A percentile compares a stretch with the other conserved stretches of the same genome.
These are phyloP conservation scores for Invenusta paracnida DNA, from an alignment of 2,888 invertebrate species.

Conservation along the genomic window DNA sequence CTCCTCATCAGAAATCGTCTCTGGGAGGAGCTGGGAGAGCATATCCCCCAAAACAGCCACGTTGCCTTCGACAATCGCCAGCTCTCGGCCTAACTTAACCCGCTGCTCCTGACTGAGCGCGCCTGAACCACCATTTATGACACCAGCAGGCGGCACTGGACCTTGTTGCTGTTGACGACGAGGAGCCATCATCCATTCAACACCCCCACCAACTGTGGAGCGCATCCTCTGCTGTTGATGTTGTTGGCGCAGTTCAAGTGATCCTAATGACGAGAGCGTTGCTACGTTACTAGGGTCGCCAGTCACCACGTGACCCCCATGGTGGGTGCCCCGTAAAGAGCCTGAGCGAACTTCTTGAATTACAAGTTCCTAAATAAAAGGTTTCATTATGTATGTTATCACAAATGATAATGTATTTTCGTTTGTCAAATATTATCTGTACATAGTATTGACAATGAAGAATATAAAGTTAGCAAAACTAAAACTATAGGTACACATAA, in stretches of 20 bases:
- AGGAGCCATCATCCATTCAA: too few species aligned
- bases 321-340: not conserved
- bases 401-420: too few species aligned
- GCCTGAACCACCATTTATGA: not conserved
- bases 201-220: too few species aligned
- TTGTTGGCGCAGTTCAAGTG: not conserved
- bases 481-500: too few species aligned
- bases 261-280: not conserved
- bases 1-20: not conserved
- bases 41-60: constrained; percentile 83
- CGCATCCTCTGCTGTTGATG: not conserved
- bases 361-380: not conserved
- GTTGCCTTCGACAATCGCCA: constrained; percentile 74
- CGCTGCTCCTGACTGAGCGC: constrained; percentile 67
- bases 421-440: too few species aligned
- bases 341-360: not conserved
- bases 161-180: constrained; percentile 29
- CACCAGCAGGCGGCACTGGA: not conserved
- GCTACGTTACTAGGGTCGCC: too few species aligned
- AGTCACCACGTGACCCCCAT: not conserved
- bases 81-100: constrained; percentile 78
- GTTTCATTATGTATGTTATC: too few species aligned
- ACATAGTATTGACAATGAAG: too few species aligned
- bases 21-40: constrained; percentile 77
- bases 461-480: too few species aligned